A percentile compares a stretch with the other conserved stretches of the same genome.
phyloP scores from a whole-genome alignment of 1,140 invertebrate genomes.

The Teleogryllus occipitalis region DNA sequence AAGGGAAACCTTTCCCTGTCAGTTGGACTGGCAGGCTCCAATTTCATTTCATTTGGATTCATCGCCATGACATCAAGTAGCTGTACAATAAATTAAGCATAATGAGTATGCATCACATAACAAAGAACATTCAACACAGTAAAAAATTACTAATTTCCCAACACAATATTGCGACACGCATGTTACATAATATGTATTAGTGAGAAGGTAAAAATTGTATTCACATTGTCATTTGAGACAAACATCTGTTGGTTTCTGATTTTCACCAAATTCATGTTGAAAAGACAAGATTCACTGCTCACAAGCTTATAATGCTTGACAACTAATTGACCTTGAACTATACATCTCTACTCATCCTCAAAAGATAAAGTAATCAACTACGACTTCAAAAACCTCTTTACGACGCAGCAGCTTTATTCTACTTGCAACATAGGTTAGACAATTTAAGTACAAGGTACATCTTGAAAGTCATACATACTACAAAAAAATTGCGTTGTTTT shows the following conservation, averaged over 20 bases:
- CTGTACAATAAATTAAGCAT: not conserved
- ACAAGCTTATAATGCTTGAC: not conserved
- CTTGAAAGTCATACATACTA: not conserved
- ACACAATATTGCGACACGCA: too few species aligned
- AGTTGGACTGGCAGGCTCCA: slow-evolving; percentile 57
- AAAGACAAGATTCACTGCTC: not conserved
- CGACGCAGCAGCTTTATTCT: not conserved
- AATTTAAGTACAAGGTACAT: not conserved
- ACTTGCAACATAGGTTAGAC: not conserved
- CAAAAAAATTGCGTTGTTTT: not conserved
- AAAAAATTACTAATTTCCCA: too few species aligned
- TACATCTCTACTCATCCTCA: not conserved
- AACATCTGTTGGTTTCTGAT: not conserved
- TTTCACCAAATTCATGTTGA: not conserved
- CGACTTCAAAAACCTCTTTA: not conserved
- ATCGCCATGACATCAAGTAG: slow-evolving; percentile 9
- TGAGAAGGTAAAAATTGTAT: too few species aligned
- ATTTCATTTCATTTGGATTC: slow-evolving; percentile 42
- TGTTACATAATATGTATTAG: too few species aligned
- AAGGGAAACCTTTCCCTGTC: slow-evolving; percentile 53
- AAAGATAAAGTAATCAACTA: not conserved
- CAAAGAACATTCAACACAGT: not conserved
- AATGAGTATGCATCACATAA: not conserved
- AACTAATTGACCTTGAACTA: not conserved
- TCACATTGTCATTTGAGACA: not conserved